Base-by-base conservation (phyloP, 2,797 vertebrate genomes). In the Micrastur ruficollis region DNA sequence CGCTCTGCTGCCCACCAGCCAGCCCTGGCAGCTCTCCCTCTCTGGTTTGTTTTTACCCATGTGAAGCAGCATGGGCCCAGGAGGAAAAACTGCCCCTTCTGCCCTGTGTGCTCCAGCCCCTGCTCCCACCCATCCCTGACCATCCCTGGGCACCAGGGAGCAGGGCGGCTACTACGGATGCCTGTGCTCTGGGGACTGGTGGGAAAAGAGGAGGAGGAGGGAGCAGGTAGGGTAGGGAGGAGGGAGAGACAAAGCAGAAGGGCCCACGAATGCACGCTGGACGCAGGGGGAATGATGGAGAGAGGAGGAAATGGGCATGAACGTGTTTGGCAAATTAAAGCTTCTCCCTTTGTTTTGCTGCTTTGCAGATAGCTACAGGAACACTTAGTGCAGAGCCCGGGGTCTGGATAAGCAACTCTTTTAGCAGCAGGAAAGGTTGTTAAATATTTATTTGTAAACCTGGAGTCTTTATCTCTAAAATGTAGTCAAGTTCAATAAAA, bases 361-460 rank as follows among this genome's bases (percentile, higher is more conserved):
- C 86, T 90, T 68, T 95, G 86, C 91, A 93, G 96, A 79, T 81
- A 95, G 88, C 90, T 91, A 76, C 87, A 91, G 73, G 91, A 97
- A 91, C 93, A 75, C 89, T 96, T 82, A 90, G 72, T 15, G 14
- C 42, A 49, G 47, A 92, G 65, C 49, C 85, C 0, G 0, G 63
- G 81, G 73, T 86, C 80, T 96, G 92, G 82, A 38, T 72, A 83
- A 72, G 92, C 71, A 90, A 86, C 71, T 95, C 86, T 81, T 86
- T 71, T 76, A 91, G 67, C 93, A 86, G 81, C 80, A 90, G 94
- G 82, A 92, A 92, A 88, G 91, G 91, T 90, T 85, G 93, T 97
- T 97, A 97, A 97, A 98, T 97, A 97, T 98, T 98, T 97, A 97
- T 98, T 97, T 97, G 93, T 96, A 97, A 97, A 96, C 93, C 90